Evolutionary conservation across 2,113 vertebrate genomes (phyloP), one percentile per base, ranked within the genome.

Genomic region (Prionailurus bengalensis): DNA sequence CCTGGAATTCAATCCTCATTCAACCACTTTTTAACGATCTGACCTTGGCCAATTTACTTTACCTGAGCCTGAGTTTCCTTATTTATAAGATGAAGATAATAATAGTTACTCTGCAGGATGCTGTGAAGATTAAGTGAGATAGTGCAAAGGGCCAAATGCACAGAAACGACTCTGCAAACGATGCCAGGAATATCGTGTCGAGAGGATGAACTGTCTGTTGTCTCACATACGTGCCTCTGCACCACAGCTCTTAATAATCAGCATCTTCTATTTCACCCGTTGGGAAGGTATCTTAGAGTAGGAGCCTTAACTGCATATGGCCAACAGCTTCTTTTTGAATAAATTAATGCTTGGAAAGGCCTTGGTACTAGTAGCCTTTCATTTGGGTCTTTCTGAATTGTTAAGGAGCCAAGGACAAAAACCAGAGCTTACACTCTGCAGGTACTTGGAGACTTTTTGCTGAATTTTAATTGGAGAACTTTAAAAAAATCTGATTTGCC

Each of bases 251-350:
- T 91, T 29, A 58, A 65, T 58, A 61, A 31, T 93, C 39, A 74
- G 31, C n/a, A 71, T 61, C 39, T 91, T 71, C 6, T n/a, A 65
- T 58, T 85, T 79, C 48, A 73, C 31, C 84, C 65, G 13, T 29
- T 76, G 45, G 73, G 66, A 53, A 23, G 27, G 5, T 25, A 78
- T 27, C 12, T 95, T 76, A 61, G 6, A 86, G 5, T 39, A 25
- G 13, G 29, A 97, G 21, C 55, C 58, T 90, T 58, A 82, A 61
- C 39, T 92, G 65, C 12, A 33, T n/a, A 53, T 39, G 25, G 17
- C 33, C 87, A 86, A n/a, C 45, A 88, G 23, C 78, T 96, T 93
- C 29, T 86, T 91, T 97, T 85, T 93, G 95, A 80, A 88, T 58
- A 93, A 85, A 70, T 91, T 74, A 95, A 92, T 42, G 65, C 27